Percentiles rank a stretch among this genome's conserved stretches.
Conservation (phyloP, 2,888 invertebrate genomes). For the Molorchus minor region DNA sequence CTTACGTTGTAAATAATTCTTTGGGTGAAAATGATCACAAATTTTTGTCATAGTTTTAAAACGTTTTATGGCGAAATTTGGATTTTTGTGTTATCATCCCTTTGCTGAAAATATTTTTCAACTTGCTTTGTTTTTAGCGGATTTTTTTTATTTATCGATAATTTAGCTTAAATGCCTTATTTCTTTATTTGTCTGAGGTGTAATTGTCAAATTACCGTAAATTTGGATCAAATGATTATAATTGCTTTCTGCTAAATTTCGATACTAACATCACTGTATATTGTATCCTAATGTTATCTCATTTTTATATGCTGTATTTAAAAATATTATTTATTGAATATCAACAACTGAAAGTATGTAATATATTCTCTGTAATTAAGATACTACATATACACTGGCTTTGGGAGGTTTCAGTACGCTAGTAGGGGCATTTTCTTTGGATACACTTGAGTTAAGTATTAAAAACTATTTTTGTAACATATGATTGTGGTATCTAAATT, state of each 20-base stretch:
- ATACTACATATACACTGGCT: constrained; percentile 3
- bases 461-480: not conserved
- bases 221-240: constrained; percentile 2
- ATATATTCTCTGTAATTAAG: constrained; percentile 23
- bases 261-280: constrained; percentile 21
- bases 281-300: constrained; percentile 12
- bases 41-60: no score
- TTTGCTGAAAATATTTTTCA: no score
- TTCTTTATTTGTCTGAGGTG: not conserved
- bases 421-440: not conserved
- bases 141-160: constrained; percentile 6
- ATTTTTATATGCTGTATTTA: constrained; percentile 4
- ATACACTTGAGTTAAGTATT: not conserved
- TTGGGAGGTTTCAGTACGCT: not conserved
- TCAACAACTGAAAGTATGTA: constrained; percentile 23
- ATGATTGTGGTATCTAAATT: not conserved
- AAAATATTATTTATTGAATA: constrained; percentile 14
- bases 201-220: constrained; percentile 14
- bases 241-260: constrained; percentile 5
- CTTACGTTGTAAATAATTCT: no score
- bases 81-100: no score
- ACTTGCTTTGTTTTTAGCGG: constrained; percentile 1
- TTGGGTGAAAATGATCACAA: no score
- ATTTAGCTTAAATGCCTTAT: constrained; percentile 4
- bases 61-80: no score